phyloP scores from a whole-genome alignment of 2,113 vertebrate species.

The Campylomormyrus numenius region DNA sequence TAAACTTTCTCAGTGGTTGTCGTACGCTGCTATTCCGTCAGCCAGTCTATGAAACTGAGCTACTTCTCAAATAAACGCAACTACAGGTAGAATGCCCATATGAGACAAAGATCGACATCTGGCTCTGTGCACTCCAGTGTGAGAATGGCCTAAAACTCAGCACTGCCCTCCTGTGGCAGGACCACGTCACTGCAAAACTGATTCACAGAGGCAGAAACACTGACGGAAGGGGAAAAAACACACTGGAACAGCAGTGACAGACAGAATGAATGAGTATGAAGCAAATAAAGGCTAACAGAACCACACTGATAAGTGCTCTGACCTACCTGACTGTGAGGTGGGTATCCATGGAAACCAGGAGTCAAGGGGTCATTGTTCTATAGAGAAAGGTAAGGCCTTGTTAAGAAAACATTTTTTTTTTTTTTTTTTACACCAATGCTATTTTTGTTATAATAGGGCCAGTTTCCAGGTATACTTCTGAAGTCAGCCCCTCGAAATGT shows the following conservation, averaged over 20 bases:
- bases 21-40: neutral
- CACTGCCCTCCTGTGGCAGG: constrained; percentile 60
- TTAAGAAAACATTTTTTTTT: neutral
- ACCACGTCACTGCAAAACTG: constrained; percentile 49
- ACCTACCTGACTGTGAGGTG: constrained; percentile 63
- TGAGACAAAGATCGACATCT: neutral
- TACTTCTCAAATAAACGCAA: constrained; percentile 36
- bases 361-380: constrained; percentile 67
- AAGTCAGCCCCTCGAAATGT: neutral
- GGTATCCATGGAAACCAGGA: constrained; percentile 64
- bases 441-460: neutral
- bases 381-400: constrained; percentile 29
- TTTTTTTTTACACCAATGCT: neutral
- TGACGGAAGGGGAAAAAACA: too few relatives aligned
- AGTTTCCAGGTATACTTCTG: neutral
- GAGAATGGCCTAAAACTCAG: constrained; percentile 44
- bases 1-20: neutral
- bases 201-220: neutral
- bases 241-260: neutral
- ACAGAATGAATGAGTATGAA: neutral
- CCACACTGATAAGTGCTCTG: constrained; percentile 20
- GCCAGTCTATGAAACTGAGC: neutral
- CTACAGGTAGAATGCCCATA: neutral
- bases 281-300: constrained; percentile 21
- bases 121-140: neutral